A percentile compares a stretch with the other conserved stretches of the same genome.
Evolutionary conservation across 2,888 invertebrate species (phyloP).

Genomic region (Patella caerulea): DNA sequence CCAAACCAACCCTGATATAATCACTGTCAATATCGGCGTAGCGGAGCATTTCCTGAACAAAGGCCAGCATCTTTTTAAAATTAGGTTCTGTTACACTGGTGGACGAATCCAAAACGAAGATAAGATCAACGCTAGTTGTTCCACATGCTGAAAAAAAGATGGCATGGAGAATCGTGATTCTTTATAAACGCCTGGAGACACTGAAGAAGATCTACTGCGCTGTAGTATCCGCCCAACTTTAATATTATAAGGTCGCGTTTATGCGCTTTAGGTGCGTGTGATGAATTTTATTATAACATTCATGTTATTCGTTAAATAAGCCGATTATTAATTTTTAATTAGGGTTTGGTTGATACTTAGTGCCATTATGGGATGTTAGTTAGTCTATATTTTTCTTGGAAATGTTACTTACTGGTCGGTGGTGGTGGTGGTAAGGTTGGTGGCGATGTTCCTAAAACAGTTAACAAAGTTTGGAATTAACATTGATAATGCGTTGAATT

Average conservation of each 20-base stretch:
- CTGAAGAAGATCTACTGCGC: not conserved
- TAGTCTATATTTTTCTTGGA: no score
- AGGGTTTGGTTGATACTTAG: no score
- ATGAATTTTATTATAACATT: no score
- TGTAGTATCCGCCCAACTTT: no score
- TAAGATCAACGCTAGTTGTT: constrained; percentile 48
- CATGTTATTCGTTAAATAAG: no score
- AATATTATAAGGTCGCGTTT: no score
- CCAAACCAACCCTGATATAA: constrained; percentile 55
- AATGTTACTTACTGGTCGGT: not conserved
- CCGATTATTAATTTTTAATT: no score
- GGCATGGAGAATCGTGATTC: not conserved
- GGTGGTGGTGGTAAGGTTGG: constrained; percentile 1
- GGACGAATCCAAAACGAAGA: constrained; percentile 61
- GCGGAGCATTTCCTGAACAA: constrained; percentile 55
- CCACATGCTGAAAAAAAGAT: constrained; percentile 34
- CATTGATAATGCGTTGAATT: no score
- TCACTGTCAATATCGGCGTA: constrained; percentile 55
- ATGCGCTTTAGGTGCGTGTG: no score
- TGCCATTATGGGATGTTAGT: no score
- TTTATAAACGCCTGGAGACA: not conserved
- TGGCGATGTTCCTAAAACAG: no score
- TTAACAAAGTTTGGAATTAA: no score
- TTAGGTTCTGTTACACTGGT: constrained; percentile 56
- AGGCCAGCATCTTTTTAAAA: constrained; percentile 49